Base-by-base conservation (phyloP, 2,797 vertebrate species). In the Liasis olivaceus region DNA sequence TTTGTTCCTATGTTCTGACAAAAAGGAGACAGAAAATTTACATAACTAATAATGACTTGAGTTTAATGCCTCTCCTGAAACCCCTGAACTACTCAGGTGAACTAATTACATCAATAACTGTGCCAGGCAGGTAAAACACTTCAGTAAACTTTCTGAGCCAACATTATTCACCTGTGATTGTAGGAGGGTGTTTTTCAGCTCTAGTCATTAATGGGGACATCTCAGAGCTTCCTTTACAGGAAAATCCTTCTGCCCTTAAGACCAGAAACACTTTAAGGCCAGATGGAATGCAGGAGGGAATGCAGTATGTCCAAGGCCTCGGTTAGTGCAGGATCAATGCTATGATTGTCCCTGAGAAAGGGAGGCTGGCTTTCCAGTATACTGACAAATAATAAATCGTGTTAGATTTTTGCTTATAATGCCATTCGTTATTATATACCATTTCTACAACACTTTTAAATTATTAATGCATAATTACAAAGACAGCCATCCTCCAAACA, bases 11-110 rank as follows among this genome's bases (percentile, higher is more conserved):
- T 90, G 95, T 96, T 97, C 96, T 95, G 94, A 97, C 96, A 97
- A 94, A 95, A 95, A 96, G 96, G 97, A 91, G 97, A 97, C 94
- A 91, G 94, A 97, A 94, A 97, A 97, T 97, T 97, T 98, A 97
- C 97, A 98, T 98, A 98, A 98, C 97, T 98, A 97, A 98, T 97
- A 97, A 97, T 93, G 97, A 97, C 97, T 97, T 93, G 36, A 94
- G 87, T 91, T 95, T 98, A 98, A 97, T 97, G 96, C 95, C 93
- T 96, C 89, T 54, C 96, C 96, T 96, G 96, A 97, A 97, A 90
- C 92, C 96, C 94, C 96, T 96, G 36, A 97, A 91, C 96, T 97
- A 92, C 94, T 94, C 95, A 88, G 89, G 96, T 85, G 96, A 97
- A 96, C 96, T 94, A 97, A 96, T 90, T 92, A 93, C 97, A 97